Evolutionary conservation across 2,888 invertebrate species (phyloP).

Genomic region (Trissolcus brochymenae): DNA sequence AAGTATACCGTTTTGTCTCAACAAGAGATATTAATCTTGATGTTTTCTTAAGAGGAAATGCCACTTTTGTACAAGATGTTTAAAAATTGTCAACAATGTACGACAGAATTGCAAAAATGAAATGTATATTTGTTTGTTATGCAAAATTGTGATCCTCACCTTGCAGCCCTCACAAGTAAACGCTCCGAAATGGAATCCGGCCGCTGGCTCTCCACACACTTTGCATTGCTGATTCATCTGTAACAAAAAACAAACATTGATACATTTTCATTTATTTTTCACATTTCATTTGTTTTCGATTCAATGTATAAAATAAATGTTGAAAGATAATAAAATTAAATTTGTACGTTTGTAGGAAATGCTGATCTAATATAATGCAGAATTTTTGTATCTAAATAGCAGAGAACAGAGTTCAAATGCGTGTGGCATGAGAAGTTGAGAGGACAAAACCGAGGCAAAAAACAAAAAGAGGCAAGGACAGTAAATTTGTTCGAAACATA

Average conservation of each 20-base stretch:
- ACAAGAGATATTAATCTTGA: not conserved
- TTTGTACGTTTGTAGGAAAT: not conserved
- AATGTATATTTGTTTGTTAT: too few relatives aligned
- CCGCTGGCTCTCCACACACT: slow-evolving; percentile 75
- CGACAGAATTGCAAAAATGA: too few relatives aligned
- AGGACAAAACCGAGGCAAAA: slow-evolving; percentile 30
- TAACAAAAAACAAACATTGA: slow-evolving; percentile 57
- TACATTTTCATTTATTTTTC: too few relatives aligned
- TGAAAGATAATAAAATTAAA: not conserved
- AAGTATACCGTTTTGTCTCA: too few relatives aligned
- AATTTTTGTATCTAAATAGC: too few relatives aligned
- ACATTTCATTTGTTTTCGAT: too few relatives aligned
- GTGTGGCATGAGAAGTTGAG: slow-evolving; percentile 19
- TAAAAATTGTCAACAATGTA: too few relatives aligned
- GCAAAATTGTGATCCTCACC: slow-evolving; percentile 65
- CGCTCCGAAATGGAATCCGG: slow-evolving; percentile 75
- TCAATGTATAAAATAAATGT: too few relatives aligned
- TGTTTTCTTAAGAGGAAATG: too few relatives aligned
- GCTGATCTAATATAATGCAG: too few relatives aligned
- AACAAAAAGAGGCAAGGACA: slow-evolving; percentile 19
- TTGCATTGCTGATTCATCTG: slow-evolving; percentile 76
- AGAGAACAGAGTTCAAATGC: too few relatives aligned
- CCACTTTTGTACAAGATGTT: too few relatives aligned
- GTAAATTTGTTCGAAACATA: slow-evolving; percentile 42
- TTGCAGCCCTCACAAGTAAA: slow-evolving; percentile 76